Evolutionary conservation across 1,140 invertebrate genomes (phyloP), one percentile per base, ranked within the genome.

Genomic region (Drosophila takahashii): DNA sequence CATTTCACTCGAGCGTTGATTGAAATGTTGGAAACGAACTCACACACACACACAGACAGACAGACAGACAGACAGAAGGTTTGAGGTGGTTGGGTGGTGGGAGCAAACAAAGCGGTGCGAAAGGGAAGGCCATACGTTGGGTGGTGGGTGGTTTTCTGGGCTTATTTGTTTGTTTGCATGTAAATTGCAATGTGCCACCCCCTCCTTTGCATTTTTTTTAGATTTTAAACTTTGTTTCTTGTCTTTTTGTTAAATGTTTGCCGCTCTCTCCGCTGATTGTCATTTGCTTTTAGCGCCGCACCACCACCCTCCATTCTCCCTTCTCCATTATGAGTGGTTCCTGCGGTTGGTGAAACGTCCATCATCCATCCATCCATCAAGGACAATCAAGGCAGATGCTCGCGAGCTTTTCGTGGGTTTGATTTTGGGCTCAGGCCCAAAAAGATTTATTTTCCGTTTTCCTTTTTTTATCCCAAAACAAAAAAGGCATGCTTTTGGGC

Each of bases 1-100:
- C 85, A 83, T 86, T 87, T 87, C 79, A 87, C 83, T 86, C 79
- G 84, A 89, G 79, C 83, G 83, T 89, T 87, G 83, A 87, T 87
- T 87, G 83, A 87, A 87, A 87, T 87, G 83, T 89, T 87, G 79
- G 6, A 32, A 79, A 51, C 84, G 75, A 84, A 71, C 80, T 44
- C 5, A 48, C 39, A 50, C 15, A 39, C n/a, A 18, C 16, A 18
- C 8, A 47, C n/a, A 47, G 4, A 44, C 15, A 42, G 27, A 47
- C 1, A 41, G 8, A 51, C 27, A 69, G 22, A 50, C 16, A 59
- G 29, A 32, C 29, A 26, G 15, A 37, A 48, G 39, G 48, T 51
- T 50, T 50, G 47, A 34, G 29, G 48, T 34, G 48, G 48, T 34
- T 50, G 48, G 47, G 48, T 51, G 48, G 48, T 16, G 15, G 18